A percentile compares a stretch with the other conserved stretches of the same genome.
Conservation (phyloP, 2,113 vertebrate species). For the Genyomyrus donnyi region DNA sequence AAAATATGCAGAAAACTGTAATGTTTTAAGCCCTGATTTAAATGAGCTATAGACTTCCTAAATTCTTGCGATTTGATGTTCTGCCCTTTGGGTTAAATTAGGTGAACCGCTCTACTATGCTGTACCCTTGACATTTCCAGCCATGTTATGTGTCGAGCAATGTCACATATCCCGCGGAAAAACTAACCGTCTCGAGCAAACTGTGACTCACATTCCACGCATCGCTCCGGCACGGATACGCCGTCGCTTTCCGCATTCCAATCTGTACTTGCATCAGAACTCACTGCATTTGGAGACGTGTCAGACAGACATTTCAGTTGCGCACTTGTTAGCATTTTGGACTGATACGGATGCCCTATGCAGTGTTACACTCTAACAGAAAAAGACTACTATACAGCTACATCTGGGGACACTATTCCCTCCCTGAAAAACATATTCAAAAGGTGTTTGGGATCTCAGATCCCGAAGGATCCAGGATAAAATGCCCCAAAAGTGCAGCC, state of each 20-base stretch:
- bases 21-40: too few relatives aligned
- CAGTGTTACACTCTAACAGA: not conserved
- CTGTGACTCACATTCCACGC: not conserved
- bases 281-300: not conserved
- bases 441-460: not conserved
- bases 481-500: not conserved
- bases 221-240: not conserved
- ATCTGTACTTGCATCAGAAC: not conserved
- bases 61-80: not conserved
- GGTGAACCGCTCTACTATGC: not conserved
- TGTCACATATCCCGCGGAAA: not conserved
- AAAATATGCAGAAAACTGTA: too few relatives aligned
- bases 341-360: not conserved
- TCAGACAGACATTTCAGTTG: not conserved
- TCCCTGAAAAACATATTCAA: not conserved
- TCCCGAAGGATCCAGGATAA: not conserved
- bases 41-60: not conserved
- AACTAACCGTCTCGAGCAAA: not conserved
- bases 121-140: not conserved
- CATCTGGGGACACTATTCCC: not conserved
- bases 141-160: not conserved
- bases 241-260: not conserved
- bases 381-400: not conserved
- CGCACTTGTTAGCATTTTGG: not conserved
- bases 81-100: not conserved